These are phyloP conservation scores for Tragulus kanchil DNA, from an alignment of 2,113 vertebrate species.

Conservation along the genomic window DNA sequence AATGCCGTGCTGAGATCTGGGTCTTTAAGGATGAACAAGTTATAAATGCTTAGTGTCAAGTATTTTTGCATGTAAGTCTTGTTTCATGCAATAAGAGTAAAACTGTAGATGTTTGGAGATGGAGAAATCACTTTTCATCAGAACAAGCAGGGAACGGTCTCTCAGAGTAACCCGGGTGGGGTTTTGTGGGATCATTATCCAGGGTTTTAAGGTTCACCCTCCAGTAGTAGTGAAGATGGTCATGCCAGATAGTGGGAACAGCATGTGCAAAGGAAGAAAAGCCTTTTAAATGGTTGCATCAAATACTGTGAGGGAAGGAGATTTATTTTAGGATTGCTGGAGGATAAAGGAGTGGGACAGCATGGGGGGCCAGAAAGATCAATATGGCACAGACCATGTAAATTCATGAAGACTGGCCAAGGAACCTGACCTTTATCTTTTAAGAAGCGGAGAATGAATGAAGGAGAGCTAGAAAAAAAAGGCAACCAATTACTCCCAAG, in stretches of 20 bases:
- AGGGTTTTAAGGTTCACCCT: not conserved
- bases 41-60: not conserved
- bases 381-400: not conserved
- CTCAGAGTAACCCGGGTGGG: not conserved
- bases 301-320: not conserved
- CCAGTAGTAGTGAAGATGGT: not conserved
- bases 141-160: not conserved
- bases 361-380: not conserved
- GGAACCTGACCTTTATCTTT: slow-evolving; percentile 36
- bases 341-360: not conserved
- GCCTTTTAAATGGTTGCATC: not conserved
- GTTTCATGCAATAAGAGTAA: not conserved
- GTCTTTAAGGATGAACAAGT: not conserved
- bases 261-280: not conserved
- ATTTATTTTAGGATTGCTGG: not conserved
- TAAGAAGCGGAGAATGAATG: not conserved
- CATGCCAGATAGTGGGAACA: not conserved
- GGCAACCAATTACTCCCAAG: not conserved
- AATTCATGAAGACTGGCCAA: not conserved
- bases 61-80: not conserved
- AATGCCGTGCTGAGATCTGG: not conserved
- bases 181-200: slow-evolving; percentile 32
- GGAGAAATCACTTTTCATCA: slow-evolving; percentile 45
- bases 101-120: slow-evolving; percentile 10
- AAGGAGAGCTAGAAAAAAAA: slow-evolving; percentile 17